Percentiles rank a stretch among this genome's conserved stretches.
Conservation (phyloP, 2,888 invertebrate species). For the Phoenoteleia sp. region DNA sequence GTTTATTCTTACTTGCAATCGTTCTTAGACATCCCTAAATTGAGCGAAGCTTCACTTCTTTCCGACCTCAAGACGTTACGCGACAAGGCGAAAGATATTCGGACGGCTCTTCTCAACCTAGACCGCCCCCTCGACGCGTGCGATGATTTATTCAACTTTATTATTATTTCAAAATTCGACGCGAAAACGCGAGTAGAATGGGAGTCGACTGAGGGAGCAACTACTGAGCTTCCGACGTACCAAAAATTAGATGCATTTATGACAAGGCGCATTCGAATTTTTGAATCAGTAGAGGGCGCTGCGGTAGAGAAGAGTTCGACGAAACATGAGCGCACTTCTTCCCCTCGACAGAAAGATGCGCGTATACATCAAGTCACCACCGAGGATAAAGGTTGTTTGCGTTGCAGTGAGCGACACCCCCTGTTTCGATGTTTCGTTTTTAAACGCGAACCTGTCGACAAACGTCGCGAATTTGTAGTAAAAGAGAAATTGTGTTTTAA, state of each 20-base stretch:
- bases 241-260: not conserved
- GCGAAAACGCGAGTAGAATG: not conserved
- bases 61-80: not conserved
- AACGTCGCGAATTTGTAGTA: not conserved
- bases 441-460: not conserved
- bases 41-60: not conserved
- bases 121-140: not conserved
- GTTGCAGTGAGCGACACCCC: not conserved
- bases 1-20: not conserved
- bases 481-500: not conserved
- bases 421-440: not conserved
- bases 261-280: not conserved
- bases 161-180: not conserved
- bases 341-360: not conserved
- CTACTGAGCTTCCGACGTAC: not conserved
- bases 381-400: not conserved
- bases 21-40: no score
- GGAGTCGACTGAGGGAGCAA: not conserved
- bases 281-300: not conserved
- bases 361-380: not conserved
- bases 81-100: not conserved
- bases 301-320: no score
- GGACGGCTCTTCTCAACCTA: not conserved
- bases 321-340: no score
- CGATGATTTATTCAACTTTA: constrained; percentile 3